Base-by-base conservation (phyloP, 1,140 invertebrate genomes). In the Arctopsyche grandis region DNA sequence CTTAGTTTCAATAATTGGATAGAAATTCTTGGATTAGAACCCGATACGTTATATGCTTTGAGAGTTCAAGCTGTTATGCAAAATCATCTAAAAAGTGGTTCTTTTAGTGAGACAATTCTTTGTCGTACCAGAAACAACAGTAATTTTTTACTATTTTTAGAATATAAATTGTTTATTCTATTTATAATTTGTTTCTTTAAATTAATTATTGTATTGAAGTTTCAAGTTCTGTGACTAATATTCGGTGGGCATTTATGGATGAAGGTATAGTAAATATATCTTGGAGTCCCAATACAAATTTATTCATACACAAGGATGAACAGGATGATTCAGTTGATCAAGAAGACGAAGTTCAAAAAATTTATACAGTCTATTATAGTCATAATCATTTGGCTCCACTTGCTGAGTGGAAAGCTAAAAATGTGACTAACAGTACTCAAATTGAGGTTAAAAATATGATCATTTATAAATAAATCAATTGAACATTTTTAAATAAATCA, bases 361-460 rank as follows among this genome's bases (percentile, higher is more conserved):
- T 78, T 19, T 87, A 87, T 83, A 85, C 84, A 0, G 85, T 87
- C 43, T 82, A 81, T 69, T 83, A 87, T 83, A 86, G 83, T 80
- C 63, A 83, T 1, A 79, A 85, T 44, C 80, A 84, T 9, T 80
- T 80, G 5, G 75, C 84, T 69, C 86, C 85, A 0, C 70, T 87
- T 7, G 82, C 84, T 12, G 76, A 84, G 69, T 88, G 87, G 87
- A 79, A 83, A 7, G 77, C 83, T 0, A 71, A 84, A 5, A 81
- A 85, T n/a, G 84, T 83, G 21, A 83, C 84, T 21, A 56, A 78
- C 5, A 80, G 69, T 1, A 86, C 84, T 58, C 82, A 83, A 63
- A 85, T 83, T 0, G 38, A 85, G 83, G 86, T 86, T 19, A 71
- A 24, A 19, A 73, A 58, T 79, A 9, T 52, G 52, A 9, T 69